Evolutionary conservation across 2,888 invertebrate species (phyloP).

Genomic region (Tinea trinotella): DNA sequence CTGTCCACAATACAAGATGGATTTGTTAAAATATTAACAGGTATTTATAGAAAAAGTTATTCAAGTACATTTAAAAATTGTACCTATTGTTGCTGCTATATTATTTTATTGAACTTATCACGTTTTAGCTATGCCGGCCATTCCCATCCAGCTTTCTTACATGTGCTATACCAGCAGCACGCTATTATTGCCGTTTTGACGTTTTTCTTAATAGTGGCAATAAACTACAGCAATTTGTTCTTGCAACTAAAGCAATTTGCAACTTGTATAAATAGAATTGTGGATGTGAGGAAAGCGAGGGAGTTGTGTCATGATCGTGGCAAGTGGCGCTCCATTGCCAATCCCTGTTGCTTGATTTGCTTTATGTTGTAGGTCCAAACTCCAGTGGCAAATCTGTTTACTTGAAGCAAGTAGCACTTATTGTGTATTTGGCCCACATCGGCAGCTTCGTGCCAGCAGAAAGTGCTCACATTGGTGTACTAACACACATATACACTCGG

Average conservation of each 20-base stretch:
- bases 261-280: too few species aligned
- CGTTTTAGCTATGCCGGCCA: too few species aligned
- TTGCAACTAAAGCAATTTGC: background rate
- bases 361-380: constrained; percentile 76
- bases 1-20: constrained; percentile 69
- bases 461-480: constrained; percentile 77
- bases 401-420: constrained; percentile 84
- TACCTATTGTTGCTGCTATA: background rate
- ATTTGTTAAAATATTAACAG: constrained; percentile 84
- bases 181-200: too few species aligned
- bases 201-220: too few species aligned
- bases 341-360: background rate
- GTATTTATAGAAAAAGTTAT: background rate
- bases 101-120: too few species aligned
- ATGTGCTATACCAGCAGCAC: too few species aligned
- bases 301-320: too few species aligned
- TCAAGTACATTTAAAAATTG: background rate
- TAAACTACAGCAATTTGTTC: too few species aligned
- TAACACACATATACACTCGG: constrained; percentile 82
- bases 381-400: constrained; percentile 94
- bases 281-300: too few species aligned
- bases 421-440: constrained; percentile 88
- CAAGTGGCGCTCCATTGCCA: too few species aligned
- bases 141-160: too few species aligned
- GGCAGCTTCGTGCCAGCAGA: constrained; percentile 92